Evolutionary conservation across 2,888 invertebrate species (phyloP).

Genomic region (Electrophaes corylata): DNA sequence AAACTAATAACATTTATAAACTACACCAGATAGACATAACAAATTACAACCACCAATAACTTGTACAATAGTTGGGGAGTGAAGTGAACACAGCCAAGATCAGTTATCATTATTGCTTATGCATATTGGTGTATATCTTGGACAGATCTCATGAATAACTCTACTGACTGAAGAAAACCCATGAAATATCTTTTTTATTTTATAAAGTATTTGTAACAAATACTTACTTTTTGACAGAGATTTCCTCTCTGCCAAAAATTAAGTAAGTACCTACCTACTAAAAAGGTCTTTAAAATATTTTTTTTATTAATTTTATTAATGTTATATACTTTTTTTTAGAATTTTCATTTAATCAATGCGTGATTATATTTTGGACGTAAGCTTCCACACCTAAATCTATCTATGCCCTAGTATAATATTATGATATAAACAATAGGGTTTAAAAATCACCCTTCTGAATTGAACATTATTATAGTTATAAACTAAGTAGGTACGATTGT

Average conservation of each 20-base stretch:
- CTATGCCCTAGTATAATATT: slow-evolving; percentile 28
- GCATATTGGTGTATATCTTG: background rate
- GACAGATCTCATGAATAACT: background rate
- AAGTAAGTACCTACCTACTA: slow-evolving; percentile 44
- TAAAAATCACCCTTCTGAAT: slow-evolving; percentile 23
- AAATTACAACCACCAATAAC: background rate
- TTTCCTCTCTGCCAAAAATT: too few species aligned
- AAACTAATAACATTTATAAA: background rate
- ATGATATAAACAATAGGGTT: slow-evolving; percentile 4
- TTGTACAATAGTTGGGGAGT: background rate
- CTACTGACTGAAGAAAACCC: background rate
- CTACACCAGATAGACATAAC: background rate
- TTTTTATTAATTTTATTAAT: slow-evolving; percentile 59
- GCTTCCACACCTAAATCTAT: slow-evolving; percentile 39
- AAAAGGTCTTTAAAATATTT: slow-evolving; percentile 55
- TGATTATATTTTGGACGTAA: slow-evolving; percentile 42
- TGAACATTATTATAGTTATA: too few species aligned
- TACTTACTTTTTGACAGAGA: too few species aligned
- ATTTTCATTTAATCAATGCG: slow-evolving; percentile 51
- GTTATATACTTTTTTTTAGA: slow-evolving; percentile 62
- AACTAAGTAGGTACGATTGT: slow-evolving; percentile 27
- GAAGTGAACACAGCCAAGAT: background rate
- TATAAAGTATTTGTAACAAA: background rate
- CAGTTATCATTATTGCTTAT: background rate
- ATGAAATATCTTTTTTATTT: background rate